These are phyloP conservation scores for Bubalus kerabau DNA, from an alignment of 2,113 vertebrate genomes.

Conservation along the genomic window DNA sequence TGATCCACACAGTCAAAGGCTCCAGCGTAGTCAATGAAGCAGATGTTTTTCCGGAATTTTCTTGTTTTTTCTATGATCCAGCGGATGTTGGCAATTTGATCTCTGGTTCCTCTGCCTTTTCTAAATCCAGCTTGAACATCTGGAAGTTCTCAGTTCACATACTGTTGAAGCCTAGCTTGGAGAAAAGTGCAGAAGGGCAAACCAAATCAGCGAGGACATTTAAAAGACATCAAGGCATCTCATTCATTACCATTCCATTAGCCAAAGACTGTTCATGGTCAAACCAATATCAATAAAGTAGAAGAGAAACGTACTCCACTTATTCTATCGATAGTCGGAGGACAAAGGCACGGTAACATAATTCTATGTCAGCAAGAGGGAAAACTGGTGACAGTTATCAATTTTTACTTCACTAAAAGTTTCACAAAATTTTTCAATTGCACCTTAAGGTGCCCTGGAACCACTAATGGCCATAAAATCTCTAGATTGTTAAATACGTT, in stretches of 20 bases:
- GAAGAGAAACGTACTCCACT: neutral
- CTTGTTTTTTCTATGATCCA: neutral
- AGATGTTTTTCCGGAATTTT: neutral
- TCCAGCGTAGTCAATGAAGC: neutral
- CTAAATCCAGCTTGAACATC: neutral
- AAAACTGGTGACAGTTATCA: neutral
- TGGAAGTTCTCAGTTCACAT: neutral
- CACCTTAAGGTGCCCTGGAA: neutral
- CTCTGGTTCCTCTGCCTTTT: neutral
- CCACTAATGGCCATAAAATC: neutral
- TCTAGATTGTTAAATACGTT: neutral
- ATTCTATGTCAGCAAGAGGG: neutral
- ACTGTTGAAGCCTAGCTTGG: neutral
- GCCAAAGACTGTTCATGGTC: neutral
- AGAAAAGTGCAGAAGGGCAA: neutral
- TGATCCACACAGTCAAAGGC: neutral
- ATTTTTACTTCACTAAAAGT: neutral
- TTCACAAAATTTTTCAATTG: neutral
- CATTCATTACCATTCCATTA: neutral
- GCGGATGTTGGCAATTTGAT: neutral
- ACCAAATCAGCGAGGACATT: neutral
- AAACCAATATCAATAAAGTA: neutral
- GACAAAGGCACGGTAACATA: neutral
- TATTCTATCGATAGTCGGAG: neutral
- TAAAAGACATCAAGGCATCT: neutral